These are phyloP conservation scores for Athalia rosae DNA, from an alignment of 2,888 invertebrate species.

Conservation along the genomic window DNA sequence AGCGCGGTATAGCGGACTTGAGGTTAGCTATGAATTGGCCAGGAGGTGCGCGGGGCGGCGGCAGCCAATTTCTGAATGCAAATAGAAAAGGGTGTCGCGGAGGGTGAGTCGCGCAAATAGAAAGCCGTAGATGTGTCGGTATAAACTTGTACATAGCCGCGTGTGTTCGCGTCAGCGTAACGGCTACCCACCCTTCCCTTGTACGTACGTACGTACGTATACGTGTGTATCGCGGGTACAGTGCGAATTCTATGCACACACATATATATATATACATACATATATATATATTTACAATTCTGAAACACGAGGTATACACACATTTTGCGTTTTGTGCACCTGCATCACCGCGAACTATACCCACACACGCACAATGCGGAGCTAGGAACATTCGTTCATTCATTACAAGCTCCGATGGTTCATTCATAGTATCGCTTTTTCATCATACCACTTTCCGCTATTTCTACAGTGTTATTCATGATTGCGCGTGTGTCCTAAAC, in stretches of 20 bases:
- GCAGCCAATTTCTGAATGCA: constrained; percentile 74
- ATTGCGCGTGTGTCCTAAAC: too few species aligned
- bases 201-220: not conserved
- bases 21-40: not conserved
- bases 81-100: constrained; percentile 64
- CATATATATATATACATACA: too few species aligned
- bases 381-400: constrained; percentile 15
- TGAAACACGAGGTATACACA: too few species aligned
- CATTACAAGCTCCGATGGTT: constrained; percentile 6
- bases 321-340: too few species aligned
- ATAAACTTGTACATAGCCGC: not conserved
- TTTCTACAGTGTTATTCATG: not conserved
- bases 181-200: not conserved
- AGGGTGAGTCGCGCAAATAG: constrained; percentile 69
- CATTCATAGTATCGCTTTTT: not conserved
- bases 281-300: too few species aligned
- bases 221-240: too few species aligned
- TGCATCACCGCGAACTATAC: not conserved
- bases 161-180: not conserved
- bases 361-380: not conserved
- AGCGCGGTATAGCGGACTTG: not conserved
- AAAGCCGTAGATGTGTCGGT: constrained; percentile 57
- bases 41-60: constrained; percentile 63
- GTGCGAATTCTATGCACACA: too few species aligned
- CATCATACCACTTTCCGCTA: not conserved